phyloP scores from a whole-genome alignment of 2,113 vertebrate species.

The Syrrhaptes paradoxus region DNA sequence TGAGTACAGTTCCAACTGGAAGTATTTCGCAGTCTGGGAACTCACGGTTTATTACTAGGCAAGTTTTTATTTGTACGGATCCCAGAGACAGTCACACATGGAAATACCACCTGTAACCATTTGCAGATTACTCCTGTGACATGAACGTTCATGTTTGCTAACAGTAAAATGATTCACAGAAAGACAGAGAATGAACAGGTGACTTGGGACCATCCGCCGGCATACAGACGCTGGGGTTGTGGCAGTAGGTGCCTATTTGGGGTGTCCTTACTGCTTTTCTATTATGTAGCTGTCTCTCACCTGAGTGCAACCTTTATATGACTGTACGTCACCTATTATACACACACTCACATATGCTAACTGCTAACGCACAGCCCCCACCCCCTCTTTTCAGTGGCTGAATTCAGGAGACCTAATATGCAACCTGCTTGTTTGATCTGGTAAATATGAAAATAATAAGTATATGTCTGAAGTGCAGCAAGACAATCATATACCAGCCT shows the following conservation, averaged over 20 bases:
- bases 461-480: not conserved
- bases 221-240: accelerated
- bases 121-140: not conserved
- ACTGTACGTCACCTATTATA: not conserved
- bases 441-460: not conserved
- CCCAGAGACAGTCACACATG: not conserved
- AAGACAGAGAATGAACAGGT: not conserved
- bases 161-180: not conserved
- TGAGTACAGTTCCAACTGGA: not conserved
- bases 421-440: not conserved
- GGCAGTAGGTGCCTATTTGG: not conserved
- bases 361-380: not conserved
- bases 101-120: not conserved
- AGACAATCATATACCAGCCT: not conserved
- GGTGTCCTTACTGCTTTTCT: not conserved
- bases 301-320: not conserved
- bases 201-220: not conserved
- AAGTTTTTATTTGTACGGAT: not conserved
- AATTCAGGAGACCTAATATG: not conserved
- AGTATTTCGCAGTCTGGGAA: not conserved
- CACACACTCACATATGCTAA: too few species aligned
- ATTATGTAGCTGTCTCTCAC: not conserved
- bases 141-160: not conserved
- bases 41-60: not conserved
- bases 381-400: not conserved